Base-by-base conservation (phyloP, 2,888 invertebrate species). In the Cordilura impudica region DNA sequence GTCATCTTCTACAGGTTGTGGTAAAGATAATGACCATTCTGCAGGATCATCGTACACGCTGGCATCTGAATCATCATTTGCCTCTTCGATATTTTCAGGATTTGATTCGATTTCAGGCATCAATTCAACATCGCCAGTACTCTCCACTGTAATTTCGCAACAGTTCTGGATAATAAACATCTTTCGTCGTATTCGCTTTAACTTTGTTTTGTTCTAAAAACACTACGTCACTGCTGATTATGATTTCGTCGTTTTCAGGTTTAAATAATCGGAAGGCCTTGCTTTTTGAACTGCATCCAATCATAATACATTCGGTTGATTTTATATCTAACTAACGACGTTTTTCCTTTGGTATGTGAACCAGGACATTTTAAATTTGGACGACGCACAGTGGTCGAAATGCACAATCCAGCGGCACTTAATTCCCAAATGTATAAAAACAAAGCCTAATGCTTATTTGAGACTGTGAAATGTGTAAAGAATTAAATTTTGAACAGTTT, bases 271-370 rank as follows among this genome's bases (percentile, higher is more conserved):
- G 6, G 10, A 63, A 54, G 0, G 54, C 63, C 10, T 54, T 54
- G 16, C 45, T 56, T 31, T 69, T n/a, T 1, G 29, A 0, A 19
- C 73, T 39, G 29, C 66, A 77, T 4, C 56, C 73, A 39, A 69
- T 51, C 47, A 78, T 45, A 4, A 72, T 65, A 8, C 69, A 73
- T 51, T 67, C 53, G 0, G 26, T 56, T 7, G 58, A 65, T 14
- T 71, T 65, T 4, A 8, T 2, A 12, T 53, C 71, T 3, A 71
- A 35, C 23, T 81, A 78, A 23, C 18, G 19, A 6, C 73, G 65
- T 29, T 69, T 81, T 23, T 73, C 76, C 21, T 71, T 77, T 14
- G 72, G 78, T 10, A 77, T 19, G 23, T 81, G 81, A 19, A 73
- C 75, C 35, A 79, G 39, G 12, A 77, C 76, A 54, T 16, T 72